Conservation (phyloP, 2,888 invertebrate genomes). For the Dryomyza anilis region DNA sequence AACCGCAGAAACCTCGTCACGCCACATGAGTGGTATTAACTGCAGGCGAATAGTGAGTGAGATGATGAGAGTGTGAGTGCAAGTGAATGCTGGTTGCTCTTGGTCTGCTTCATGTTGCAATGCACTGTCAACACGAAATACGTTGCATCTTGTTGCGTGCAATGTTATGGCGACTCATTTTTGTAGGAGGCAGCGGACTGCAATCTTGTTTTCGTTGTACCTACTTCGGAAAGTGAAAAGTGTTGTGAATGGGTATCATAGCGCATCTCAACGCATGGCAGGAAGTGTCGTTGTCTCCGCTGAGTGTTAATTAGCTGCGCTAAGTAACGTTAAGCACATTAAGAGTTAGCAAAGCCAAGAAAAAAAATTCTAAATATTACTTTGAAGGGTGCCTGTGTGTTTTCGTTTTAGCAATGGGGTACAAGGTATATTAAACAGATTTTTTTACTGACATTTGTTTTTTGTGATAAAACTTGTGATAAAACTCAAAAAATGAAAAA, state of each 20-base stretch:
- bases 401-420: no score
- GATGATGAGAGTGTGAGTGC: not conserved
- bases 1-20: slow-evolving; percentile 10
- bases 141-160: not conserved
- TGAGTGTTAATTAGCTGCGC: not conserved
- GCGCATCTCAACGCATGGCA: not conserved
- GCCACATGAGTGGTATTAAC: not conserved
- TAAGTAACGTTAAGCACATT: not conserved
- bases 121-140: not conserved
- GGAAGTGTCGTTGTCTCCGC: not conserved
- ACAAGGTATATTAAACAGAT: no score
- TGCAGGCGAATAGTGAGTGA: not conserved
- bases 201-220: no score
- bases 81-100: not conserved
- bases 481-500: no score
- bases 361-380: no score
- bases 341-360: not conserved
- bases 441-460: no score
- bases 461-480: no score
- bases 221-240: no score
- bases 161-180: no score
- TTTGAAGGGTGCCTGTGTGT: no score
- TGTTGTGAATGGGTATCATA: no score
- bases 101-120: not conserved
- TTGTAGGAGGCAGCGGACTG: no score